These are phyloP conservation scores for Cheilosia grossa DNA, from an alignment of 2,888 invertebrate species.

Conservation along the genomic window DNA sequence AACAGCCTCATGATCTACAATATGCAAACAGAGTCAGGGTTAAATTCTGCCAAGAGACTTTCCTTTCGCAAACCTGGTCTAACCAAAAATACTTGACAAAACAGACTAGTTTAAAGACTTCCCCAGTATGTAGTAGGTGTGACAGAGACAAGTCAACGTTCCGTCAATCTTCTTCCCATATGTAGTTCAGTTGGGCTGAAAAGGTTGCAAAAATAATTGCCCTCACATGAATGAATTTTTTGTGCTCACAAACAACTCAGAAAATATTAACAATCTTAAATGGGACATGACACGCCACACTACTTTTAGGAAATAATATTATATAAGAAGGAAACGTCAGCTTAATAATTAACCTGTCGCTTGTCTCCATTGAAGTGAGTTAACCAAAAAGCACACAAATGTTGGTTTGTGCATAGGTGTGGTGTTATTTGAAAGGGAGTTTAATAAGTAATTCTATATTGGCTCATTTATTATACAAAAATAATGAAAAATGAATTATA, in stretches of 20 bases:
- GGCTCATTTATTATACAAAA: too few species aligned
- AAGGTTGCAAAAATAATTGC: neutral
- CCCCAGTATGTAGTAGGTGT: neutral
- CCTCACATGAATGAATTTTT: neutral
- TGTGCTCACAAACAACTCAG: neutral
- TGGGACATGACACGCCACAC: constrained; percentile 10
- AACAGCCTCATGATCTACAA: too few species aligned
- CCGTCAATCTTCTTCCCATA: neutral
- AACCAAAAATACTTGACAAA: too few species aligned
- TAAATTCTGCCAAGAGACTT: too few species aligned
- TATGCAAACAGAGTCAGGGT: too few species aligned
- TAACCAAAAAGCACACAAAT: neutral
- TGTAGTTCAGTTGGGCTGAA: neutral
- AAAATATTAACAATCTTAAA: constrained; percentile 4
- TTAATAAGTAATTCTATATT: too few species aligned
- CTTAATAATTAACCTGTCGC: constrained; percentile 20
- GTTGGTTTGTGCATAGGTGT: too few species aligned
- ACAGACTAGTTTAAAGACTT: too few species aligned
- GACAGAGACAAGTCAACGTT: neutral
- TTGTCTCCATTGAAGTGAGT: constrained; percentile 1
- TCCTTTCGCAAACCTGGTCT: too few species aligned
- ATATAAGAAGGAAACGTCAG: neutral
- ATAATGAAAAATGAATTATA: too few species aligned
- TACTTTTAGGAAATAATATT: neutral
- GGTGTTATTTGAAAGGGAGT: too few species aligned